phyloP scores from a whole-genome alignment of 2,797 vertebrate genomes.

The Sebastes nivosus region DNA sequence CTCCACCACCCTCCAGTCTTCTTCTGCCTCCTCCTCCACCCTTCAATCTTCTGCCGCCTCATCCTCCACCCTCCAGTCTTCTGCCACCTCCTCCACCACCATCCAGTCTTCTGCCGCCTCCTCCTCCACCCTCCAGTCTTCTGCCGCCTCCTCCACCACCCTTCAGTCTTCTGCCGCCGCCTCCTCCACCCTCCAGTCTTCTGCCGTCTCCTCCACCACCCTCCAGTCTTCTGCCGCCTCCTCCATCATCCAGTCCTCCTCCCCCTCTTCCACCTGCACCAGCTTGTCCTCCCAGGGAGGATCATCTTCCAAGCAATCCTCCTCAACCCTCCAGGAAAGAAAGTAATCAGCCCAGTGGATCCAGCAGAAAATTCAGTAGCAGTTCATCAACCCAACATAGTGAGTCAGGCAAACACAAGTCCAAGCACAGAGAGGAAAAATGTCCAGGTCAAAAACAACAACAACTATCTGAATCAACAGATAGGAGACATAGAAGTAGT shows the following conservation, averaged over 20 bases:
- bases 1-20: too few relatives aligned
- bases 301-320: neutral
- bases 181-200: neutral
- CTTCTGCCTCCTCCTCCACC: neutral
- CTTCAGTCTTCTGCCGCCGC: neutral
- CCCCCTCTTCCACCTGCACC: constrained; percentile 11
- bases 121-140: neutral
- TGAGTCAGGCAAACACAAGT: constrained; percentile 46
- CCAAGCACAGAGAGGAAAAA: constrained; percentile 62
- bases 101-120: neutral
- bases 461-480: constrained; percentile 37
- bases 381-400: constrained; percentile 18
- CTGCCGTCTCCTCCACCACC: neutral
- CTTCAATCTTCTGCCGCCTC: neutral
- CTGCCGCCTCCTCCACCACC: neutral
- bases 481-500: constrained; percentile 34
- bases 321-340: constrained; percentile 37
- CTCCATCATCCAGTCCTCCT: neutral
- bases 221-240: neutral
- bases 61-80: constrained; percentile 2
- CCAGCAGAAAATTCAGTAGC: constrained; percentile 13
- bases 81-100: constrained; percentile 1
- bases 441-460: constrained; percentile 41
- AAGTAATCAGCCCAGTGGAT: neutral
- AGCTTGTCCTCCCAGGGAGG: constrained; percentile 1